phyloP scores from a whole-genome alignment of 1,140 invertebrate genomes.

The Monomorium pharaonis region DNA sequence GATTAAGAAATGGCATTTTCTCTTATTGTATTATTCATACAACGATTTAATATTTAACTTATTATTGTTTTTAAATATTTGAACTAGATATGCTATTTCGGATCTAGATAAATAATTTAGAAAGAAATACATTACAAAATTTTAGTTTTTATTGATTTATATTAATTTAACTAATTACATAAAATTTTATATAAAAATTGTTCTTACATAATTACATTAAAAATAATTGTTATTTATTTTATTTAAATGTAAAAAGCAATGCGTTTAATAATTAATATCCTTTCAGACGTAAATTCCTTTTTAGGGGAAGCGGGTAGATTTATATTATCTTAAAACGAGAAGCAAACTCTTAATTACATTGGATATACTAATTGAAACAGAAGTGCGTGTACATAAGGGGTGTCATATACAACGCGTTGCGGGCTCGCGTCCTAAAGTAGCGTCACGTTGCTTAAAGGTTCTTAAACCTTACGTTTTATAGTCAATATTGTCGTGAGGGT shows the following conservation, averaged over 20 bases:
- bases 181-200: neutral
- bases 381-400: constrained; percentile 15
- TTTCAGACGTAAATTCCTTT: no score
- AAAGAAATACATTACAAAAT: neutral
- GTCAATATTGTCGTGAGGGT: constrained; percentile 5
- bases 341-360: neutral
- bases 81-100: neutral
- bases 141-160: neutral
- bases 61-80: no score
- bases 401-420: constrained; percentile 59
- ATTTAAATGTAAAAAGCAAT: neutral
- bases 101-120: neutral
- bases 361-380: constrained; percentile 51
- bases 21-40: no score
- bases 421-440: constrained; percentile 44
- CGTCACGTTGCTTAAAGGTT: constrained; percentile 56
- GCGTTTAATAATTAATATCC: neutral
- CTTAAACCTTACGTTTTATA: constrained; percentile 49
- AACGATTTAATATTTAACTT: no score
- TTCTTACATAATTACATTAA: neutral
- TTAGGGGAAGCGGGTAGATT: neutral
- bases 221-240: neutral
- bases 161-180: neutral
- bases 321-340: neutral
- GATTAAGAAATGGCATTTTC: no score